Percentiles rank a stretch among this genome's conserved stretches.
phyloP scores from a whole-genome alignment of 2,888 invertebrate genomes.

The Hartigia nigra region DNA sequence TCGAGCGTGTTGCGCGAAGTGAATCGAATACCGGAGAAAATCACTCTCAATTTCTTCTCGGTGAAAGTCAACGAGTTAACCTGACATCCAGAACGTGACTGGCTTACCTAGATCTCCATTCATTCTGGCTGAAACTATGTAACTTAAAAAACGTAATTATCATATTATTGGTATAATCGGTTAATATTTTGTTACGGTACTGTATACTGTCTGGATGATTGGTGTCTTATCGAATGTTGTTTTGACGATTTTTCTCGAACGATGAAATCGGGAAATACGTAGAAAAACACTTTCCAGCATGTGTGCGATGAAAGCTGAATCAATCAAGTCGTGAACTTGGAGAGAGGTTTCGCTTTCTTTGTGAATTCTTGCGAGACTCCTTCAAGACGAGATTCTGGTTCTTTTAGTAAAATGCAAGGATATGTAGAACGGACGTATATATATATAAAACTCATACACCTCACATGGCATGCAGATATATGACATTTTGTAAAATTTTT shows the following conservation, averaged over 20 bases:
- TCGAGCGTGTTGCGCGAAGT: constrained; percentile 11
- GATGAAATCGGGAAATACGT: neutral
- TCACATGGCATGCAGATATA: neutral
- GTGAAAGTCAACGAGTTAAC: neutral
- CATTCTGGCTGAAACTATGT: neutral
- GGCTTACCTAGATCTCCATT: constrained; percentile 42
- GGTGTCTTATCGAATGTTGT: neutral
- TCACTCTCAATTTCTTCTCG: constrained; percentile 28
- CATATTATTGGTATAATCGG: neutral
- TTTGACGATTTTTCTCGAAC: neutral
- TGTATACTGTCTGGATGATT: neutral
- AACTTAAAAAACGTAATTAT: neutral
- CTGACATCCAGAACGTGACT: constrained; percentile 40
- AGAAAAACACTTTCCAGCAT: neutral
- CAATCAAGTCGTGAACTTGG: neutral
- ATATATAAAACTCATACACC: neutral
- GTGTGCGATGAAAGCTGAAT: neutral
- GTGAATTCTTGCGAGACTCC: neutral
- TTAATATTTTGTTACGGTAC: neutral
- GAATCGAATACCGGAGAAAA: constrained; percentile 17
- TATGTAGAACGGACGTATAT: neutral
- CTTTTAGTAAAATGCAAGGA: neutral
- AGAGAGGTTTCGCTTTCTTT: neutral
- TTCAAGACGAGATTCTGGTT: neutral
- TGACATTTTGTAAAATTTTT: neutral